Evolutionary conservation across 2,797 vertebrate species (phyloP).

Genomic region (Pseudochromis fuscus): DNA sequence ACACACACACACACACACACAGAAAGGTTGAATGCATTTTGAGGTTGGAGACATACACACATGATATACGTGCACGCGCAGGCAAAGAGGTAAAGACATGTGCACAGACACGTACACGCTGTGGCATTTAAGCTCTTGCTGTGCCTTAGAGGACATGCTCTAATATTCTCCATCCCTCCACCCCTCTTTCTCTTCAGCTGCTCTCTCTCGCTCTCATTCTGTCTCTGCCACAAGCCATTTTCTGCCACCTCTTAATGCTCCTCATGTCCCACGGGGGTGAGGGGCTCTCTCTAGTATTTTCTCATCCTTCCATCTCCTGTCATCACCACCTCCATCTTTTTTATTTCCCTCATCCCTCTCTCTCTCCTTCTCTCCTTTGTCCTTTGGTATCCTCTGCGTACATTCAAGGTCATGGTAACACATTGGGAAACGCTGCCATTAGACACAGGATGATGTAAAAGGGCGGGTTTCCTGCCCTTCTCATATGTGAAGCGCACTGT

Average conservation of each 20-base stretch:
- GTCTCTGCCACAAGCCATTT: conserved; percentile 72
- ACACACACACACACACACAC: conserved; percentile 37
- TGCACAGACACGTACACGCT: conserved; percentile 51
- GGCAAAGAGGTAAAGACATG: conserved; percentile 31
- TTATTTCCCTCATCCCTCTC: too few relatives aligned
- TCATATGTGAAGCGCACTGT: conserved; percentile 27
- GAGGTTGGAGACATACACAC: conserved; percentile 28
- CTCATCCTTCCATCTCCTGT: conserved; percentile 68
- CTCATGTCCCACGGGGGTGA: conserved; percentile 53
- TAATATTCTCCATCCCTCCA: conserved; percentile 71
- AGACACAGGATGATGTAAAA: conserved; percentile 31
- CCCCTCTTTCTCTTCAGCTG: conserved; percentile 56
- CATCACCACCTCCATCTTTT: conserved; percentile 58
- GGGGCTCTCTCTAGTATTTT: conserved; percentile 60
- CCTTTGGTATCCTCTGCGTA: conserved; percentile 28
- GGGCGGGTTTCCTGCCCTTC: conserved; percentile 30
- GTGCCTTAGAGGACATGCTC: conserved; percentile 78
- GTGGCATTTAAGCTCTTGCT: conserved; percentile 78
- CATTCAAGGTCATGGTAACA: conserved; percentile 68
- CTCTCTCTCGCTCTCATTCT: conserved; percentile 61
- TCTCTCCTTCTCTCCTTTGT: conserved; percentile 27
- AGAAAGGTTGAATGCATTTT: conserved; percentile 43
- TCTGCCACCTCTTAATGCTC: conserved; percentile 68
- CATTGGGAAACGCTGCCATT: conserved; percentile 44
- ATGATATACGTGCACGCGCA: conserved; percentile 13